Conservation (phyloP, 2,797 vertebrate genomes). For the Microctenopoma steveboyesi region DNA sequence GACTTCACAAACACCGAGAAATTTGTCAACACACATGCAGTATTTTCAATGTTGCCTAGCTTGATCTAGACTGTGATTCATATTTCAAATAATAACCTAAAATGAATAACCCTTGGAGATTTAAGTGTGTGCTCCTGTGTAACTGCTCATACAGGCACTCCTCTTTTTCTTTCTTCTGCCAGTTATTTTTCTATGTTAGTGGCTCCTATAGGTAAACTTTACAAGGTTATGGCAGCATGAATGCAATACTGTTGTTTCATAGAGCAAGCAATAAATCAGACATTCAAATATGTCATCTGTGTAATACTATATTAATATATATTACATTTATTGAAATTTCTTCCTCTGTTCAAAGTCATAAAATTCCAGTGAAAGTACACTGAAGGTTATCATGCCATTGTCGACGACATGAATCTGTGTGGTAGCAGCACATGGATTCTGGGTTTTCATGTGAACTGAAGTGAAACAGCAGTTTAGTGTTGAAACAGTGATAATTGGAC, state of each 20-base stretch:
- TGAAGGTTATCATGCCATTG: slow-evolving; percentile 10
- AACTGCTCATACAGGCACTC: slow-evolving; percentile 12
- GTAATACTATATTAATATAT: not conserved
- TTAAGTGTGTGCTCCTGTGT: slow-evolving; percentile 6
- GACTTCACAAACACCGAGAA: not conserved
- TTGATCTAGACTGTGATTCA: not conserved
- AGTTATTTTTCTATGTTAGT: slow-evolving; percentile 5
- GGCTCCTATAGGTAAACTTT: not conserved
- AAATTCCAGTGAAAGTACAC: slow-evolving; percentile 2
- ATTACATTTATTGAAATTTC: not conserved
- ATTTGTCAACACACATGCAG: not conserved
- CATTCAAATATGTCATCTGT: not conserved
- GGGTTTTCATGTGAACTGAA: slow-evolving; percentile 30
- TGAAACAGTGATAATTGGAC: slow-evolving; percentile 36
- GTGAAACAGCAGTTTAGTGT: slow-evolving; percentile 16
- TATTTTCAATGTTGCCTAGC: not conserved
- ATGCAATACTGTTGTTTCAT: not conserved
- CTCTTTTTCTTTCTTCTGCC: slow-evolving; percentile 9
- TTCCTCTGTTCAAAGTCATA: slow-evolving; percentile 7
- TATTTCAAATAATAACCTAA: not conserved
- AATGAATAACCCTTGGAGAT: not conserved
- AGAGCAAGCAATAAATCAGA: not conserved
- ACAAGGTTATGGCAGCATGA: slow-evolving; percentile 14
- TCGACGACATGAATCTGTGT: slow-evolving; percentile 20
- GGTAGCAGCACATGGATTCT: slow-evolving; percentile 10